Conservation (phyloP, 2,888 invertebrate genomes). For the Catotricha subobsoleta region DNA sequence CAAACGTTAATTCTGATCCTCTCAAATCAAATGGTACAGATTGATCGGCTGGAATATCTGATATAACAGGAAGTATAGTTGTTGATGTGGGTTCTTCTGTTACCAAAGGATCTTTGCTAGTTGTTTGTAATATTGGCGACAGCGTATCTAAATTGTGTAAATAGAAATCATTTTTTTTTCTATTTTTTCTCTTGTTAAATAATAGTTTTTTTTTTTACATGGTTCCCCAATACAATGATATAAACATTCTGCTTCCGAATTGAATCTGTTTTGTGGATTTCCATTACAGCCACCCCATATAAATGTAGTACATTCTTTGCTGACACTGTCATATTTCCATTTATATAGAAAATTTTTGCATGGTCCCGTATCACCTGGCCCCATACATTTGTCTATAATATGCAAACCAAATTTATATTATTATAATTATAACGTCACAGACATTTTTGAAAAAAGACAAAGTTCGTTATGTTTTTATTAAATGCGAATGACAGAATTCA, state of each 20-base stretch:
- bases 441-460: too few species aligned
- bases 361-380: slow-evolving; percentile 34
- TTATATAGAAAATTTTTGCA: slow-evolving; percentile 47
- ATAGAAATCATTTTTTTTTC: background rate
- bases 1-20: slow-evolving; percentile 65
- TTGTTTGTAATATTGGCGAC: slow-evolving; percentile 35
- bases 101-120: slow-evolving; percentile 31
- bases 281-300: slow-evolving; percentile 52
- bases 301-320: slow-evolving; percentile 40
- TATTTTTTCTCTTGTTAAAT: background rate
- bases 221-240: slow-evolving; percentile 42
- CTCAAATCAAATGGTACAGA: slow-evolving; percentile 56
- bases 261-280: slow-evolving; percentile 46
- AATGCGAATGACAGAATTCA: too few species aligned
- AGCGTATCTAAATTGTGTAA: slow-evolving; percentile 34
- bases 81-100: slow-evolving; percentile 30
- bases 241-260: slow-evolving; percentile 45
- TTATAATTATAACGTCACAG: too few species aligned
- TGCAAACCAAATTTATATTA: too few species aligned
- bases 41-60: slow-evolving; percentile 22
- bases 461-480: too few species aligned
- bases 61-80: slow-evolving; percentile 14
- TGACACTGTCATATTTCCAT: slow-evolving; percentile 44
- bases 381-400: slow-evolving; percentile 23
- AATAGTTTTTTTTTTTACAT: slow-evolving; percentile 26